Base-by-base conservation (phyloP, 2,888 invertebrate genomes). In the Emesis russula region DNA sequence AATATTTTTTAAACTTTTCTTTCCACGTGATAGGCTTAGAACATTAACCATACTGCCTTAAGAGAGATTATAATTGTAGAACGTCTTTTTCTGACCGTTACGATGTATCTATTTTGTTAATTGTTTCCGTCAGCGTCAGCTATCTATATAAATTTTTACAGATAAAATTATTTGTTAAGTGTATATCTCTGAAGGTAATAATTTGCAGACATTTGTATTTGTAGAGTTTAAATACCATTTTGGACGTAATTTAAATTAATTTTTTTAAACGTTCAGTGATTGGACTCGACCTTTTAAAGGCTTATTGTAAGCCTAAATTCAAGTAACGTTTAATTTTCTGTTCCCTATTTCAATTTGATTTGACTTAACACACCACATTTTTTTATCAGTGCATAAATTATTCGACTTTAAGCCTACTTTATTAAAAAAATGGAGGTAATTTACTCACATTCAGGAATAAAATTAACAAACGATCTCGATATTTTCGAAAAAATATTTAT, bases 381-480 rank as follows among this genome's bases (percentile, higher is more conserved):
- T 48, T 15, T 15, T 15, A 48, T 15, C 5, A 1, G 44, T 11
- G 11, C 13, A 44, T 0, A 11, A 13, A 58, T 18, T 18, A 6
- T 25, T 63, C 25, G 7, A 63, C 9, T 25, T 25, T 1, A 63
- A 31, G 0, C 15, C 68, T 68, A 33, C 68, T 15, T 68, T 33
- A 33, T 68, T 68, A 68, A 31, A 68, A 68, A 68, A 15, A 48
- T 31, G 31, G 13, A 68, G 9, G 6, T 31, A 33, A 33, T 31
- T 68, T 68, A 68, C 33, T 33, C 11, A 68, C 15, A 68, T 5
- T 33, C 33, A 33, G 15, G 11, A 15, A 31, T 31, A 33, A 68
- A 66, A 68, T 33, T 68, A 68, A 13, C 68, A 68, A 68, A 68
- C 68, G 68, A 68, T 68, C 68, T 68, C 68, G 25, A 31, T 68